Conservation (phyloP, 2,797 vertebrate genomes). For the Myotis planiceps region DNA sequence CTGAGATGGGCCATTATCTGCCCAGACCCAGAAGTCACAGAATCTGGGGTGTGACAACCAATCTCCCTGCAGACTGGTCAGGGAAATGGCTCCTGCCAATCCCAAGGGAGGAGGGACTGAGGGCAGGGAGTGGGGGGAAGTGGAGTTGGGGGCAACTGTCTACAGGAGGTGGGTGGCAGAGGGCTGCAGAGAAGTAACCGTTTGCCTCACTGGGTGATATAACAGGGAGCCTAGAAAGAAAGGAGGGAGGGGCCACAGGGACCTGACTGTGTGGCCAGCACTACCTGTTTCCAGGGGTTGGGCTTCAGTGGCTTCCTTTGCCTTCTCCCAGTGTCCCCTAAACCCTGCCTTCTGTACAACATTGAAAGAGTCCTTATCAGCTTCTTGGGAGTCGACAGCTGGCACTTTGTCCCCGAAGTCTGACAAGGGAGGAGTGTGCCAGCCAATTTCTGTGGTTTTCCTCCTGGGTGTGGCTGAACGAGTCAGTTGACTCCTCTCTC, state of each 20-base stretch:
- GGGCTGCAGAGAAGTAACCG: background rate
- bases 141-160: too few species aligned
- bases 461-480: background rate
- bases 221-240: background rate
- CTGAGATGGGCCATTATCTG: background rate
- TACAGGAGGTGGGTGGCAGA: background rate
- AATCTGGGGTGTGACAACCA: background rate
- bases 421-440: background rate
- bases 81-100: background rate
- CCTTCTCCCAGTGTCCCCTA: background rate
- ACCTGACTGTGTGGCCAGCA: background rate
- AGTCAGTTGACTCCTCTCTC: background rate
- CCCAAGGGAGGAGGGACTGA: background rate
- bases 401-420: background rate
- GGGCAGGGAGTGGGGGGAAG: rapidly evolving
- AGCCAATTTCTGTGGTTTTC: background rate
- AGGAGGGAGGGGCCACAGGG: background rate
- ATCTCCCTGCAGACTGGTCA: background rate
- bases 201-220: background rate
- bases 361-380: background rate
- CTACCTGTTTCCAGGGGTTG: background rate
- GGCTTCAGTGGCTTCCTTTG: background rate
- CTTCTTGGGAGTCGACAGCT: background rate
- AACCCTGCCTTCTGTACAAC: background rate
- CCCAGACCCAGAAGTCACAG: background rate